A percentile compares a stretch with the other conserved stretches of the same genome.
These are phyloP conservation scores for Poeciliopsis turrubarensis DNA, from an alignment of 2,113 vertebrate species.

Conservation along the genomic window DNA sequence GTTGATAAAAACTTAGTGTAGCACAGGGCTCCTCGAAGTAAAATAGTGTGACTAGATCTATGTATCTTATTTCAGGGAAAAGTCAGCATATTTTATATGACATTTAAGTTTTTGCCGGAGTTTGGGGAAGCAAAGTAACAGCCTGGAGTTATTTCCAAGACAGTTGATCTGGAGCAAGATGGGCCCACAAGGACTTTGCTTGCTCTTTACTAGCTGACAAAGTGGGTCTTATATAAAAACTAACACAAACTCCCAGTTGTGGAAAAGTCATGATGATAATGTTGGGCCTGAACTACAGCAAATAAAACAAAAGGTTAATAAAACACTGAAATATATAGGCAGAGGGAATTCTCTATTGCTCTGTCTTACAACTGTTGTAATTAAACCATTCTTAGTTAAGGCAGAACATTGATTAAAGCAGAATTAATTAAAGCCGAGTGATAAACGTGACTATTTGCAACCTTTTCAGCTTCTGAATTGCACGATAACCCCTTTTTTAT, in stretches of 20 bases:
- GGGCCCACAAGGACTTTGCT: neutral
- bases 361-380: slow-evolving; percentile 4
- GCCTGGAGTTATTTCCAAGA: slow-evolving; percentile 2
- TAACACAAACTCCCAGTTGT: neutral
- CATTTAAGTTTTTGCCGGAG: neutral
- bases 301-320: neutral
- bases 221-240: neutral
- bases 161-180: neutral
- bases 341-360: neutral
- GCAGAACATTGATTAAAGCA: neutral
- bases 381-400: slow-evolving; percentile 5
- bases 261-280: neutral
- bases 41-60: neutral
- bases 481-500: slow-evolving; percentile 11
- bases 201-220: neutral
- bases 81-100: neutral
- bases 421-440: neutral
- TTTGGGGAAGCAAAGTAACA: slow-evolving; percentile 1
- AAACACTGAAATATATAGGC: slow-evolving; percentile 3
- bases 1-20: neutral
- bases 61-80: neutral
- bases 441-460: neutral
- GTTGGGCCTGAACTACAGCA: neutral
- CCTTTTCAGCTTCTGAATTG: neutral
- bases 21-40: neutral